Conservation (phyloP, 2,888 invertebrate species). For the Drymonia ruficornis region DNA sequence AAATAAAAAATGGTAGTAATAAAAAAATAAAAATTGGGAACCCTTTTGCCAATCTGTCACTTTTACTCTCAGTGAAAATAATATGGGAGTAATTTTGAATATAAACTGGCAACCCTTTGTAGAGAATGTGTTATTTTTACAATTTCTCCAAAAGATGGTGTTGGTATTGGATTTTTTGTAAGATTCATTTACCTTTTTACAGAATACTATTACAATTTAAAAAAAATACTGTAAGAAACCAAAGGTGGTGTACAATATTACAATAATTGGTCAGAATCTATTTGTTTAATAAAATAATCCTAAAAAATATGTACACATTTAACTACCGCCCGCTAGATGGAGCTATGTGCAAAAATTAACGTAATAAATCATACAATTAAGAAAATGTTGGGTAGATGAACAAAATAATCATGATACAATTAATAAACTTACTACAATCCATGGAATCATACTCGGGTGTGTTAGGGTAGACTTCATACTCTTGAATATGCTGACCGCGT, state of each 20-base stretch:
- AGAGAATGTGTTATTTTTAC: not conserved
- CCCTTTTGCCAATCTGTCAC: too few relatives aligned
- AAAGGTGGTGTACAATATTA: too few relatives aligned
- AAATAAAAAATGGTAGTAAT: not conserved
- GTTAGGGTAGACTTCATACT: conserved; percentile 70
- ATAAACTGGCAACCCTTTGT: not conserved
- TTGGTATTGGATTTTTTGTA: not conserved
- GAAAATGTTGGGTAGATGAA: not conserved
- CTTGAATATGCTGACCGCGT: conserved; percentile 78
- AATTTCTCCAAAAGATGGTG: conserved; percentile 7
- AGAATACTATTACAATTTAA: too few relatives aligned
- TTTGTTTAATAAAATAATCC: too few relatives aligned
- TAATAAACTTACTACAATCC: conserved; percentile 85
- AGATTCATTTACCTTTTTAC: too few relatives aligned
- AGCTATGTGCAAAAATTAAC: not conserved
- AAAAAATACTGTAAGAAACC: too few relatives aligned
- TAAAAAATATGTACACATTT: not conserved
- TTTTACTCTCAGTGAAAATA: not conserved
- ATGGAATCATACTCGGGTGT: conserved; percentile 71
- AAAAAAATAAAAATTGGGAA: not conserved
- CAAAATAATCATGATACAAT: not conserved
- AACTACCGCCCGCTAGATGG: not conserved
- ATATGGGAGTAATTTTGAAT: not conserved
- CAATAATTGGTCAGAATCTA: too few relatives aligned
- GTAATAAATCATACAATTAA: too few relatives aligned